These are phyloP conservation scores for Astyanax mexicanus DNA, from an alignment of 2,797 vertebrate species.

Conservation along the genomic window DNA sequence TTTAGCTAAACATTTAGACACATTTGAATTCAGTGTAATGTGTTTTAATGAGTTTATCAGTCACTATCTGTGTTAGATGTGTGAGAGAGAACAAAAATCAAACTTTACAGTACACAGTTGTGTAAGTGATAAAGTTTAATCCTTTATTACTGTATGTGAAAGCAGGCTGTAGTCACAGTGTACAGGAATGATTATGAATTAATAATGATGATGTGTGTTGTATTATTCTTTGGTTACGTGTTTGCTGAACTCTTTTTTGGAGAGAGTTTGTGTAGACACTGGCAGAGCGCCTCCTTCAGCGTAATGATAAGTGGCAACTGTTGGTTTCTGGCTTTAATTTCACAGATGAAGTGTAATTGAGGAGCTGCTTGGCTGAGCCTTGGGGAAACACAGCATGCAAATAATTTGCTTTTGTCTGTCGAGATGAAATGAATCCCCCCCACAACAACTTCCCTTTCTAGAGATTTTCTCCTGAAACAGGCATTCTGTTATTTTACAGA, in stretches of 20 bases:
- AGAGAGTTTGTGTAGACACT: not conserved
- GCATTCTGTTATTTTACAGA: too few relatives aligned
- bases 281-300: not conserved
- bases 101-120: too few relatives aligned
- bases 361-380: constrained; percentile 29
- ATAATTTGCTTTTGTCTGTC: constrained; percentile 54
- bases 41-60: too few relatives aligned
- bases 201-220: not conserved
- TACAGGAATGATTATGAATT: not conserved
- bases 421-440: not conserved
- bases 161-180: too few relatives aligned
- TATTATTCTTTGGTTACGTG: not conserved
- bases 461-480: too few relatives aligned
- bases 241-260: not conserved
- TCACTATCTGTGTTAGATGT: too few relatives aligned
- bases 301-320: not conserved
- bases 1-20: too few relatives aligned
- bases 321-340: constrained; percentile 8
- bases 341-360: constrained; percentile 28
- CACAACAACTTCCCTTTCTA: not conserved
- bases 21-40: too few relatives aligned
- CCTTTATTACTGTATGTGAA: too few relatives aligned
- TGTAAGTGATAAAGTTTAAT: too few relatives aligned
- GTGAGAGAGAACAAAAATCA: too few relatives aligned
- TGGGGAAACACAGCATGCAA: constrained; percentile 41